Base-by-base conservation (phyloP, 2,888 invertebrate genomes). In the Diploptera punctata region DNA sequence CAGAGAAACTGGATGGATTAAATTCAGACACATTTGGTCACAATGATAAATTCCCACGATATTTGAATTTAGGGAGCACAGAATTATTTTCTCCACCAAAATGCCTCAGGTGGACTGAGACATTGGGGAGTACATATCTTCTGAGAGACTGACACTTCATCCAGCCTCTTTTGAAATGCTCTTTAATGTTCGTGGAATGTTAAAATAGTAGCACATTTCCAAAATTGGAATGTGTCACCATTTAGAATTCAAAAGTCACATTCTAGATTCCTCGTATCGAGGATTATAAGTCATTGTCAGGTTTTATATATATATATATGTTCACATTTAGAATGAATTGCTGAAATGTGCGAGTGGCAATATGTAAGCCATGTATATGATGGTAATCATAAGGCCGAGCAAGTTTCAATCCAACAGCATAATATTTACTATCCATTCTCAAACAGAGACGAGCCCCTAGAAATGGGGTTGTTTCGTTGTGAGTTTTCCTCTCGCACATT, bases 1-100 rank as follows among this genome's bases (percentile, higher is more conserved):
- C 74, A 74, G 71, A 74, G 73, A 67, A 67, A 54, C 71, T 71
- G 65, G 65, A 33, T 65, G 60, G 69, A 57, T 57, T 69, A 26
- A 65, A 13, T 26, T 16, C n/a, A 29, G 68, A 57, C 19, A 68
- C 13, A 38, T 18, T 67, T 29, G 1, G 44, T 49, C 26, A 38
- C 16, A 18, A 38, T 24, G 38, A 43, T 33, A 26, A 18, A 44
- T 44, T 47, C 29, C 65, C 44, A 65, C n/a, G 26, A 24, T 62
- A 18, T 16, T 60, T 13, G n/a, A 60, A 1, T 7, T 26, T 31
- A 38, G 43, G 38, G 65, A 65, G 44, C 47, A 65, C 65, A 65
- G 62, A 18, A 43, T 67, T 24, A 43, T 26, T 3, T 44, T 67
- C 49, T 49, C 29, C n/a, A 29, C 18, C 29, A 18, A n/a, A 26